Evolutionary conservation across 1,140 invertebrate genomes (phyloP).

Genomic region (Megalopta genalis): DNA sequence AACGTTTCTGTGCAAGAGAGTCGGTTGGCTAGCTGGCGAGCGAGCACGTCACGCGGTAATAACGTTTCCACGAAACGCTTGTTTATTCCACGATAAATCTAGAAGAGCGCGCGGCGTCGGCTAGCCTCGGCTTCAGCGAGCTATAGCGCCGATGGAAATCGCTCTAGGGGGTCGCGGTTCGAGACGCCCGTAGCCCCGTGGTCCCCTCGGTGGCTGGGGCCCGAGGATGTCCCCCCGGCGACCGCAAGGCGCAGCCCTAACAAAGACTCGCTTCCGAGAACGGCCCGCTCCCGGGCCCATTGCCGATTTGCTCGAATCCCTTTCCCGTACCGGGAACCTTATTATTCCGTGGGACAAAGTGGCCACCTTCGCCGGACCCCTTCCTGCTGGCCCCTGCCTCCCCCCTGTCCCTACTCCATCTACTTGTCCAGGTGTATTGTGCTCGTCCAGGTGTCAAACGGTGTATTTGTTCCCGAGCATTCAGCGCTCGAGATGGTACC

Average conservation of each 20-base stretch:
- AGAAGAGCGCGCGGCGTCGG: slow-evolving; percentile 11
- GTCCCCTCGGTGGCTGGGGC: background rate
- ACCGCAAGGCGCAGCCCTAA: slow-evolving; percentile 42
- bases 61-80: slow-evolving; percentile 49
- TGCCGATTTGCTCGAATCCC: slow-evolving; percentile 41
- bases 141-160: slow-evolving; percentile 33
- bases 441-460: slow-evolving; percentile 63
- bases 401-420: slow-evolving; percentile 25
- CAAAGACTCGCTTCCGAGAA: slow-evolving; percentile 57
- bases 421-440: background rate
- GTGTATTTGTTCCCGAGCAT: slow-evolving; percentile 53
- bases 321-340: slow-evolving; percentile 51
- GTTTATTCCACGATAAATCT: slow-evolving; percentile 62
- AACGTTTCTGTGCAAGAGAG: no score
- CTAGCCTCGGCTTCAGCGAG: slow-evolving; percentile 1
- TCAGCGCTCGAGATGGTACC: background rate
- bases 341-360: slow-evolving; percentile 64
- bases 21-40: background rate
- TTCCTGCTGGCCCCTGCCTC: background rate
- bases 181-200: slow-evolving; percentile 2
- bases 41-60: slow-evolving; percentile 28
- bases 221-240: slow-evolving; percentile 31
- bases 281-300: background rate
- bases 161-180: slow-evolving; percentile 42
- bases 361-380: slow-evolving; percentile 43